Evolutionary conservation across 1,140 invertebrate species (phyloP), one percentile per base, ranked within the genome.

Genomic region (Idris sp.): DNA sequence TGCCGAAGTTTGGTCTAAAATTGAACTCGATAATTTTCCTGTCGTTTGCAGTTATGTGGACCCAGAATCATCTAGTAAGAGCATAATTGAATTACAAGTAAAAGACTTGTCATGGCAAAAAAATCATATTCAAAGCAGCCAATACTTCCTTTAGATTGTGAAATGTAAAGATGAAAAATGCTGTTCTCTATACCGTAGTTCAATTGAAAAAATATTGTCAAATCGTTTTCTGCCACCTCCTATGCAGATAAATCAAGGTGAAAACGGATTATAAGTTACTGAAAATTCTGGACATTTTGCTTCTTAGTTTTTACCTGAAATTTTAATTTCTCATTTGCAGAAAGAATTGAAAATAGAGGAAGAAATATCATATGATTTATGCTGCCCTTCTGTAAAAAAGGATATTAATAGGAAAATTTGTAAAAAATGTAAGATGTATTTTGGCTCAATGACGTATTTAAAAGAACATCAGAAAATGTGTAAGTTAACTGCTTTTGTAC

Each of bases 1-100:
- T 9, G 73, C 83, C 25, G 68, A 79, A 74, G 56, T 81, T 38
- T 84, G 78, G 79, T 51, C 48, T 9, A 16, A 36, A 13, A 25
- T 51, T n/a, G 7, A 22, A 8, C 9, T 61, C 19, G 41, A 61
- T 40, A 35, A 19, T 14, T 48, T 30, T 19, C 61, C 46, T 14
- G 61, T 64, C 4, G 35, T 62, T 1, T 4, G 31, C 35, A 30
- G 51, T 8, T 65, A 13, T 13, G 53, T 64, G 11, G 22, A 44
- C 9, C 36, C 48, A 15, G 26, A 46, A 38, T 11, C 53, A 16
- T 41, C 31, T 2, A 15, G 28, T 13, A 40, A 14, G 7, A 15
- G 14, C 6, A 0, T 8, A 22, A 9, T 8, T 2, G 10, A 43
- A 25, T 11, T 53, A 31, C 9, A 8, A 16, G 11, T 11, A 48